Evolutionary conservation across 2,113 vertebrate species (phyloP), one percentile per base, ranked within the genome.

Genomic region (Brachyhypopomus gauderio): DNA sequence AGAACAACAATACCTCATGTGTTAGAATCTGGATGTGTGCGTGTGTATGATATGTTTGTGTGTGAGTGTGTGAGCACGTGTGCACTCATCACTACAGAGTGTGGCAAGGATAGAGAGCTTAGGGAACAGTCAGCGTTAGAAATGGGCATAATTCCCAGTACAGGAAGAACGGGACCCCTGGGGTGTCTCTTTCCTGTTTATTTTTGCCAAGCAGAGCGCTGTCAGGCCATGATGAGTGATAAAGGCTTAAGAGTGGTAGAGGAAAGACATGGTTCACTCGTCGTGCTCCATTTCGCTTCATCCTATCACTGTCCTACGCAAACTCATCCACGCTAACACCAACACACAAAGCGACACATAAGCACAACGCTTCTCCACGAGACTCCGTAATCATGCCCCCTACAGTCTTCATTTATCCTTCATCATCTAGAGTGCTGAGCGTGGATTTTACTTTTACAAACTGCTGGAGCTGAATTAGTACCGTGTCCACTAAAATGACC

Each of bases 51-150:
- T 41, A 1, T 22, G 48, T 1, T 41, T 22, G 7, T n/a, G 63
- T 62, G 19, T 1, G 25, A 30, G 3, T 55, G 6, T 52, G 45
- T 22, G 36, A 17, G 66, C 1, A 11, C 22, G 27, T 55, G 67
- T 38, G 70, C 22, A n/a, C 22, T 56, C 36, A 69, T 67, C 22
- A 67, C 6, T 58, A 52, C 45, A 52, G 45, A 52, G 45, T 52
- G 45, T 52, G 45, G 45, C 45, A 52, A 12, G 9, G 45, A 82
- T 62, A 74, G 14, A 81, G 20, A 8, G 16, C 38, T 30, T 30
- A 82, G 48, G 80, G 75, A 90, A 92, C 86, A 83, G 84, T 78
- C 81, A 76, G 70, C 76, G 48, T 81, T 36, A 79, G 73, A 80
- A 62, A 23, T 72, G 48, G 82, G 81, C 72, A 75, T 22, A 16